Base-by-base conservation (phyloP, 2,797 vertebrate species). In the Coranthus polyacanthus region DNA sequence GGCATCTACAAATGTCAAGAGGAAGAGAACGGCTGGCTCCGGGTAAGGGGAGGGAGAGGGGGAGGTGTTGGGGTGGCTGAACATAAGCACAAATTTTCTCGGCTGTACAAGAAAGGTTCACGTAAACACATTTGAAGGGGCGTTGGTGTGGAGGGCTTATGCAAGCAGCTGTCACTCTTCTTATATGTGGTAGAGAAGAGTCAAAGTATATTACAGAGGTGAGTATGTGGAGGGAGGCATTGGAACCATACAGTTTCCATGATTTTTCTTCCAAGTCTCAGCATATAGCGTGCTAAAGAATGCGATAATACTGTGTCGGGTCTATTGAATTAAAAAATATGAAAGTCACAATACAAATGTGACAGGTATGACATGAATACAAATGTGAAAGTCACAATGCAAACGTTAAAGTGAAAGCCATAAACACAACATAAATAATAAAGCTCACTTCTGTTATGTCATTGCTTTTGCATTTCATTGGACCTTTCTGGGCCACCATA, bases 1-100 rank as follows among this genome's bases (percentile, higher is more conserved):
- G 92, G 92, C 93, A 95, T 93, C 93, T 93, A 95, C 93, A 97
- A 96, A 97, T 95, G 95, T 96, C 96, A 96, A 88, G 90, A 92
- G 91, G 88, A 92, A 85, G 49, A 60, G 45, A 89, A 84, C 61
- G 81, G 82, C 89, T 92, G 89, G 87, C 92, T 90, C 84, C 73
- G 12, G 46, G 41, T 56, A 22, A 66, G 59, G 39, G 41, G 46
- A 9, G 8, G 34, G 39, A 61, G 24, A 29, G 12, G 13, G 12
- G 15, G 7, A 2, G 15, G 18, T 0, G 32, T 4, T 0, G 9
- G 20, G 29, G 32, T 16, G 59, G 55, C 55, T 65, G 66, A 74
- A 72, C 72, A 78, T 81, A 79, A 69, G 56, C 59, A 59, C 38
- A 22, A 0, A 61, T 57, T 72, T 29, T 72, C 68, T 59, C 21